These are phyloP conservation scores for Drosophila nebulosa DNA, from an alignment of 1,140 invertebrate species.

Conservation along the genomic window DNA sequence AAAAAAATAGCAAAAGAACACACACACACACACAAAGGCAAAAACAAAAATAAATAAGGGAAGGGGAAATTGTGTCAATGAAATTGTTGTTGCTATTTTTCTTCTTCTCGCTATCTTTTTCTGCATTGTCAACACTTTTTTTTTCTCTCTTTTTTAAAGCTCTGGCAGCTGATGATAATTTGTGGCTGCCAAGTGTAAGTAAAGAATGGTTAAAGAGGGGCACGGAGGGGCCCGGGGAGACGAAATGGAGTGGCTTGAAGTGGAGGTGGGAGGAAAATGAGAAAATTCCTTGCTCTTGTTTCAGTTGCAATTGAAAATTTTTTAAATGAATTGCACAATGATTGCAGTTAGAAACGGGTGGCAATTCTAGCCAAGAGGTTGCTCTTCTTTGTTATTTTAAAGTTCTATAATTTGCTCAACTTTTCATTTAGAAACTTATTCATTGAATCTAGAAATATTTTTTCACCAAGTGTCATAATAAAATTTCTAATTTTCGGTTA, in stretches of 20 bases:
- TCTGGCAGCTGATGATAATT: conserved; percentile 45
- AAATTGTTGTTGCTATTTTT: conserved; percentile 53
- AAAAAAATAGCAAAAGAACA: neutral
- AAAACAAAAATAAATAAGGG: conserved; percentile 30
- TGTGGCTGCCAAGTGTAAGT: conserved; percentile 31
- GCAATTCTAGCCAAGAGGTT: no score
- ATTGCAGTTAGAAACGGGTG: neutral
- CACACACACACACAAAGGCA: neutral
- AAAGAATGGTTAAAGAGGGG: neutral
- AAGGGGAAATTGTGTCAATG: conserved; percentile 64
- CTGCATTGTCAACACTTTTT: conserved; percentile 44
- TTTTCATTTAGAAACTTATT: no score
- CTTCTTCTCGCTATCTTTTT: conserved; percentile 33
- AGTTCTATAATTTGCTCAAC: neutral
- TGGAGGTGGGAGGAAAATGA: neutral
- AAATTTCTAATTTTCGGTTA: no score
- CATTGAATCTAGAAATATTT: no score
- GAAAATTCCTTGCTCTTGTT: neutral
- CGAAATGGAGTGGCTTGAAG: neutral
- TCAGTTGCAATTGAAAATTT: neutral
- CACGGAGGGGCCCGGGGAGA: no score
- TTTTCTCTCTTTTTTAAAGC: conserved; percentile 53
- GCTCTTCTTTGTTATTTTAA: no score
- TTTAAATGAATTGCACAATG: neutral
- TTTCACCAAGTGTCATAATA: no score